Conservation (phyloP, 64 coral and sea anemone species). For the Stylophora pistillata region DNA sequence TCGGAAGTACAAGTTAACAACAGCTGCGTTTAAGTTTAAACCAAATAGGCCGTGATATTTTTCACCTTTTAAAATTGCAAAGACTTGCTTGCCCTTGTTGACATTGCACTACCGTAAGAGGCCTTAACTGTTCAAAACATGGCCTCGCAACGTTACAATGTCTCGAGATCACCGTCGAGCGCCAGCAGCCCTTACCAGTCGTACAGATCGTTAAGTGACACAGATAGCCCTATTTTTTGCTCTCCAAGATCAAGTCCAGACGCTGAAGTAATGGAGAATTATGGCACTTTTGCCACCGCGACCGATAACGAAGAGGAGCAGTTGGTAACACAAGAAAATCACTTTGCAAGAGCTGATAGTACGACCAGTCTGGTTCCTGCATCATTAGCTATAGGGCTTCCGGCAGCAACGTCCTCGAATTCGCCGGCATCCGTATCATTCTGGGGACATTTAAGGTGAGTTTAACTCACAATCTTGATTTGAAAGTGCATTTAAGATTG, state of each 20-base stretch:
- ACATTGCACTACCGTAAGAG: no score
- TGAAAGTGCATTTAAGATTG: not conserved
- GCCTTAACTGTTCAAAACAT: not conserved
- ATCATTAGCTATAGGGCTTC: not conserved
- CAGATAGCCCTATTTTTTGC: not conserved
- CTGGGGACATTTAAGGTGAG: not conserved
- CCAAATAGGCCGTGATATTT: no score
- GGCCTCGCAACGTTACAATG: not conserved
- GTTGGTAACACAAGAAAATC: not conserved
- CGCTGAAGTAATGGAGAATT: not conserved
- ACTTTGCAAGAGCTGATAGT: not conserved
- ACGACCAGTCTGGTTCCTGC: not conserved
- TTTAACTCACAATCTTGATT: not conserved
- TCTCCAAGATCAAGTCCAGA: conserved; percentile 23
- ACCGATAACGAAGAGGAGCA: not conserved
- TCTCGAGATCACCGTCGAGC: not conserved
- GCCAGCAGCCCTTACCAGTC: not conserved
- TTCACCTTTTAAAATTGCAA: no score
- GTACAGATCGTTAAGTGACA: not conserved
- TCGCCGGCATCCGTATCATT: not conserved
- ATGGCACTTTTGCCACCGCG: not conserved
- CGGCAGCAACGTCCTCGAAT: not conserved
- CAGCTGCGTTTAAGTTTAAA: no score
- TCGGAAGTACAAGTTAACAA: no score
- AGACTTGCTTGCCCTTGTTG: no score